Evolutionary conservation across 2,888 invertebrate species (phyloP), one percentile per base, ranked within the genome.

Genomic region (Emmelina monodactyla): DNA sequence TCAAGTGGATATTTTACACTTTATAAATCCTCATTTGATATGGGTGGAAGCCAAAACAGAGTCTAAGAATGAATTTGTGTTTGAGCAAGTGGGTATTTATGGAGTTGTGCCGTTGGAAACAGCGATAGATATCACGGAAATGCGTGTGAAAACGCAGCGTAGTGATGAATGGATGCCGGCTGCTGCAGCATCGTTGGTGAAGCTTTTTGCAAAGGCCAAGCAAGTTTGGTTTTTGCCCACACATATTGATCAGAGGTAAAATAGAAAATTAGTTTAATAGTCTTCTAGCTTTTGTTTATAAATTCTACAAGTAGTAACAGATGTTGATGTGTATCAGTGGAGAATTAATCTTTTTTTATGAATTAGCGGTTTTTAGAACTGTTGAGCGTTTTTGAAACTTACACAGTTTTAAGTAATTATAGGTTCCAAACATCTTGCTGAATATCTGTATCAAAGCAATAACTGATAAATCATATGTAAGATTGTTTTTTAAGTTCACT

Each of bases 51-150:
- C 44, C 2, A 16, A 34, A 2, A 15, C 33, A 11, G 44, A 45
- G 16, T 38, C 38, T 1, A 34, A 15, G 0, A 40, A 47, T n/a
- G 49, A 54, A n/a, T 46, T 51, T 41, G 33, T 43, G 2, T 62
- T 70, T 10, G 67, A 73, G 40, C 73, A 75, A 53, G 53, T 73
- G 11, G 75, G 75, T 10, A 40, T 75, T 13, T 68, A 62, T 33
- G 71, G 72, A 1, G 38, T 75, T 16, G 22, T 68, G 28, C 75
- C 75, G 1, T 35, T 58, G 35, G 56, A 60, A 29, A 46, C 44
- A 2, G 46, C 47, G 0, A 35, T 63, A 3, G 51, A 58, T 16
- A 14, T 46, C 0, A 48, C 46, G 1, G 45, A 43, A 1, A 49
- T 50, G 1, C 31, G 38, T 13, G 14, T 70, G 1, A 45, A 45